Evolutionary conservation across 2,113 vertebrate genomes (phyloP), one percentile per base, ranked within the genome.

Genomic region (Willisornis vidua): DNA sequence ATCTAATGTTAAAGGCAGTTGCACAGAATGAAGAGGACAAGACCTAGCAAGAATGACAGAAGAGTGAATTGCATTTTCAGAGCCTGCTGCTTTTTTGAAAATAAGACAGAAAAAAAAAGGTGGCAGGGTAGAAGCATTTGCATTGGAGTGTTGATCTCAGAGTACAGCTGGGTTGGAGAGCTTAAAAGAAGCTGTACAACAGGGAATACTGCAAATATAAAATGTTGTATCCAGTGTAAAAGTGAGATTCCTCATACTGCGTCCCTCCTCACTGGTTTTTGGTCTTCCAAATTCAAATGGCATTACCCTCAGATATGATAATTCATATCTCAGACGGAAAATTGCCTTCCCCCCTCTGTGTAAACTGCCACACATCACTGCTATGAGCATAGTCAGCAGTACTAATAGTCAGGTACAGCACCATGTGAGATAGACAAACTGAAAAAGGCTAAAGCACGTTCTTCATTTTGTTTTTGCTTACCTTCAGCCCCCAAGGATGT

Each of bases 1-100:
- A 68, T 6, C 66, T 55, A 19, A 71, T 7, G 12, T 33, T 87
- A 68, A 87, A 87, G 55, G 45, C 58, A 87, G 74, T 37, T 58
- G 41, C 57, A 70, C 22, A 43, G 28, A 91, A 72, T 68, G 89
- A 94, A 90, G 75, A 85, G 74, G 74, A 76, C 87, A 93, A 91
- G 67, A 70, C 45, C 45, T 35, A 76, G 41, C 63, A 73, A 79
- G 51, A 86, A 75, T 0, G 15, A 75, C 52, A 70, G 73, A 85
- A 90, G n/a, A 23, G 46, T 74, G 75, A 95, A 70, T 14, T 48
- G 83, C 51, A 70, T 84, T 93, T 93, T 85, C 54, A 70, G 28
- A 70, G 28, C 62, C 49, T 35, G 48, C 17, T 91, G 63, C 41
- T 85, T 76, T 92, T 79, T 43, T 82, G 62, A 51, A 49, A 82